Conservation (phyloP, 2,797 vertebrate species). For the Spondyliosoma cantharus region DNA sequence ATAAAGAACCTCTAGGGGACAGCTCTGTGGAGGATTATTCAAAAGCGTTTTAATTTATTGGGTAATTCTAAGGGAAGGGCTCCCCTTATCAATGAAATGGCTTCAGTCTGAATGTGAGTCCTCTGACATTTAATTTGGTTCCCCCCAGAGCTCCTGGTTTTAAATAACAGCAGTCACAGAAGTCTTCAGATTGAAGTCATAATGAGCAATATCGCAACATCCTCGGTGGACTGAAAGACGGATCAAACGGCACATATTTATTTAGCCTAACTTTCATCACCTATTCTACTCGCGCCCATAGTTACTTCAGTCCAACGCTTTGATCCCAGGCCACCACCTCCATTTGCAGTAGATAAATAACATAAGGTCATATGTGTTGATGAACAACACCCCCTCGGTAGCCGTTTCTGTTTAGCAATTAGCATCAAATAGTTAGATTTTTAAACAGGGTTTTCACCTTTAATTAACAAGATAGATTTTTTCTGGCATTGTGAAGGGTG, state of each 20-base stretch:
- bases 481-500: neutral
- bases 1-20: slow-evolving; percentile 82
- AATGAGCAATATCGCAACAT: slow-evolving; percentile 50
- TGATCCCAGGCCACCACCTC: slow-evolving; percentile 25
- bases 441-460: slow-evolving; percentile 12
- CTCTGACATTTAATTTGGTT: slow-evolving; percentile 78
- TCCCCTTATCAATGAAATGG: slow-evolving; percentile 80
- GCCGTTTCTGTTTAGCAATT: slow-evolving; percentile 14
- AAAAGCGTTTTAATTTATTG: slow-evolving; percentile 84
- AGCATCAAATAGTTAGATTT: slow-evolving; percentile 15
- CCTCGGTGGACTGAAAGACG: slow-evolving; percentile 33
- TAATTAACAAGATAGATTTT: slow-evolving; percentile 13
- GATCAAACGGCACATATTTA: slow-evolving; percentile 24
- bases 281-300: neutral
- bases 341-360: slow-evolving; percentile 31
- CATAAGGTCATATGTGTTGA: slow-evolving; percentile 20
- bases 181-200: slow-evolving; percentile 41
- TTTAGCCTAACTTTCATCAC: slow-evolving; percentile 26
- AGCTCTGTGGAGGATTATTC: slow-evolving; percentile 77
- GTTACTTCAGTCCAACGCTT: slow-evolving; percentile 17
- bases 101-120: slow-evolving; percentile 74
- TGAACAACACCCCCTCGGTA: slow-evolving; percentile 11
- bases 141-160: slow-evolving; percentile 53
- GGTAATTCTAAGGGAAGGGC: slow-evolving; percentile 75
- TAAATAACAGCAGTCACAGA: slow-evolving; percentile 57